Conservation (phyloP, 2,797 vertebrate genomes). For the Takifugu rubripes region DNA sequence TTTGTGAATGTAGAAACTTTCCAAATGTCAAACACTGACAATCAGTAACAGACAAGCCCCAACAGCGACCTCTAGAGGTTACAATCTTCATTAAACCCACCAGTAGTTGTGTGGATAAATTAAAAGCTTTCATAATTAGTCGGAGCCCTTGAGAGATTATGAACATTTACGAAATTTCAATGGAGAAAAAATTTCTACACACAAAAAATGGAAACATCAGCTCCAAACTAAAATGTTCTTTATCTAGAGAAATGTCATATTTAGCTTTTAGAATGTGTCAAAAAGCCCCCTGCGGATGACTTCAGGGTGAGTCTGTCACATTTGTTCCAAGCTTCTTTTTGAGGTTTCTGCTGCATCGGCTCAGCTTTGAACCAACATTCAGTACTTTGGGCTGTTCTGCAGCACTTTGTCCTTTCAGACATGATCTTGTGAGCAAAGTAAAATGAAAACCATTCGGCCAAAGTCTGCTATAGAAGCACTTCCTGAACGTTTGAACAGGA, state of each 20-base stretch:
- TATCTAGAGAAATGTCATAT: not conserved
- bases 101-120: not conserved
- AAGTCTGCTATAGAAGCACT: not conserved
- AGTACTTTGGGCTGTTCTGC: not conserved
- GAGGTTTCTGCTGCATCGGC: not conserved
- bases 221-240: conserved; percentile 5
- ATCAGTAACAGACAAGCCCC: not conserved
- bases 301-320: not conserved
- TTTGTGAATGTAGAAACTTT: no score
- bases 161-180: not conserved
- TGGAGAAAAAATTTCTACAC: not conserved
- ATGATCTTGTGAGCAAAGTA: not conserved
- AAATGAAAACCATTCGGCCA: not conserved
- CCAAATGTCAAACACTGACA: not conserved
- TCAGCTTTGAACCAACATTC: conserved; percentile 1
- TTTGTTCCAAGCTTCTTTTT: not conserved
- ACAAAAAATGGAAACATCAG: not conserved
- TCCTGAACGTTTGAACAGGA: no score
- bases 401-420: not conserved
- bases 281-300: not conserved
- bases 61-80: conserved; percentile 12
- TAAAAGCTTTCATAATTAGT: conserved; percentile 27
- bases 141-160: conserved; percentile 7
- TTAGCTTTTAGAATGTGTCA: no score
- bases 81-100: conserved; percentile 17